These are phyloP conservation scores for Recurvirostra avosetta DNA, from an alignment of 2,113 vertebrate species.

Conservation along the genomic window DNA sequence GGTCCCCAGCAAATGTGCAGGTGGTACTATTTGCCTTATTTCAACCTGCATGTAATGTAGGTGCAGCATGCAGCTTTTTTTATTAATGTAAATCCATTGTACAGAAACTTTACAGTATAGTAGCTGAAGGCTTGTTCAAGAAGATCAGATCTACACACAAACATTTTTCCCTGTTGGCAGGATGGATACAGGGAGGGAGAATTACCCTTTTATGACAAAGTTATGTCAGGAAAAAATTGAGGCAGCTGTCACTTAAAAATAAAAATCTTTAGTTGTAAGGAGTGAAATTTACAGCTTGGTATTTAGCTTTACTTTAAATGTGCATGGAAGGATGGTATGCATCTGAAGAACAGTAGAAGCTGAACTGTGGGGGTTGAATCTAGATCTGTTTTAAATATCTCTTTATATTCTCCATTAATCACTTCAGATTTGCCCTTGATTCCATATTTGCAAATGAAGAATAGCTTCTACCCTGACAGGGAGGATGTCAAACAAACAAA, in stretches of 20 bases:
- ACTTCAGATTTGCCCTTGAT: not conserved
- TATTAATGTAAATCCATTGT: not conserved
- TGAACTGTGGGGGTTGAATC: not conserved
- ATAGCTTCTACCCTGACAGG: not conserved
- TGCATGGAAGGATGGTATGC: not conserved
- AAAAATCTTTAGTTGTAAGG: not conserved
- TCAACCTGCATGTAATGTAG: not conserved
- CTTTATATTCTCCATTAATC: not conserved
- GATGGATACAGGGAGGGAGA: not conserved
- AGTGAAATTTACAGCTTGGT: not conserved
- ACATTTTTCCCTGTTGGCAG: not conserved
- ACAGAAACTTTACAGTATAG: not conserved
- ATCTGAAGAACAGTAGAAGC: not conserved
- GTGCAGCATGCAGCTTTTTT: not conserved
- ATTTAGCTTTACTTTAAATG: slow-evolving; percentile 5
- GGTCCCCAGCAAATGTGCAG: not conserved
- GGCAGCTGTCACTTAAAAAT: slow-evolving; percentile 13
- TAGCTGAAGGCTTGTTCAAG: not conserved
- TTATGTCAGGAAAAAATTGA: not conserved
- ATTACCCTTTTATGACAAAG: not conserved
- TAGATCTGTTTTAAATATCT: not conserved
- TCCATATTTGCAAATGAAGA: not conserved
- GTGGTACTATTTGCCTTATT: not conserved
- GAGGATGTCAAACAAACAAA: not conserved
- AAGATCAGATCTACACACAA: not conserved